phyloP scores from a whole-genome alignment of 2,113 vertebrate species.

The Phycodurus eques region DNA sequence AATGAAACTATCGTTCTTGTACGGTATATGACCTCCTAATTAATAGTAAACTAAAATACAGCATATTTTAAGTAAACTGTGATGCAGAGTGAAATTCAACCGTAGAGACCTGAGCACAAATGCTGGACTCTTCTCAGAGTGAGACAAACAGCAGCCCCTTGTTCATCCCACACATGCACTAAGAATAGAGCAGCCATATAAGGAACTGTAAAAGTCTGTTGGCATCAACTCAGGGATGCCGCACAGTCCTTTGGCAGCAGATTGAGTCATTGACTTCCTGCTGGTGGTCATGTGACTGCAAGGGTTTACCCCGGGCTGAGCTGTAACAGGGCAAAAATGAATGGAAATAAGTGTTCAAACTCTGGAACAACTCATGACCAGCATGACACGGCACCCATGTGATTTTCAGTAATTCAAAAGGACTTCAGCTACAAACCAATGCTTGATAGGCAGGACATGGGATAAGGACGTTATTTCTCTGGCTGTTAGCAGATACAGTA shows the following conservation, averaged over 20 bases:
- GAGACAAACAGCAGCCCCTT: slow-evolving; percentile 18
- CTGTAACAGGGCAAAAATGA: slow-evolving; percentile 6
- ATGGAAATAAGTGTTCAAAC: slow-evolving; percentile 18
- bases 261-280: slow-evolving; percentile 52
- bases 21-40: neutral
- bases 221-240: slow-evolving; percentile 39
- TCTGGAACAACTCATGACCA: slow-evolving; percentile 49
- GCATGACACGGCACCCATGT: slow-evolving; percentile 33
- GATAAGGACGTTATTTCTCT: slow-evolving; percentile 11
- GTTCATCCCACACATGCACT: slow-evolving; percentile 44
- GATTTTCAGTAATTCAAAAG: slow-evolving; percentile 23
- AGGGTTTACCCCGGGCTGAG: slow-evolving; percentile 31
- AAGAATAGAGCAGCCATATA: slow-evolving; percentile 60
- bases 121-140: neutral
- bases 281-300: slow-evolving; percentile 42
- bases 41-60: neutral
- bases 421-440: neutral
- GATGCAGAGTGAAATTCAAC: neutral
- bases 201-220: slow-evolving; percentile 40
- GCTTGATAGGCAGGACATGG: neutral
- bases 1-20: neutral
- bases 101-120: neutral
- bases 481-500: neutral
- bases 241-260: slow-evolving; percentile 15
- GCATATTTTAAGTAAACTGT: neutral